Percentiles rank a stretch among this genome's conserved stretches.
These are phyloP conservation scores for Discoglossus pictus DNA, from an alignment of 2,797 vertebrate species.

Conservation along the genomic window DNA sequence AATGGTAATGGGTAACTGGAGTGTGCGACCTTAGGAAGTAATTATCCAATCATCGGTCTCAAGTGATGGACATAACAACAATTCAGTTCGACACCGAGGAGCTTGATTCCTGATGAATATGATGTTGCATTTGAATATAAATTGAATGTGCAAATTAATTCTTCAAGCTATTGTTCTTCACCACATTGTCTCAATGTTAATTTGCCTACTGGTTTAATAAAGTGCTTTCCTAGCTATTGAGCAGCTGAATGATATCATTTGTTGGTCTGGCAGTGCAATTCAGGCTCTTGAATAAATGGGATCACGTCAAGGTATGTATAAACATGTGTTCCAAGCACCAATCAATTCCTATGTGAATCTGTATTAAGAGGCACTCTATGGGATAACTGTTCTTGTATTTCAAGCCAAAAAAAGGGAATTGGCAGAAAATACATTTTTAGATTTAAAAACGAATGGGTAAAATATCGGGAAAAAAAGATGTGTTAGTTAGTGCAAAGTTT, in stretches of 20 bases:
- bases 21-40: background rate
- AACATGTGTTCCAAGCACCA: constrained; percentile 36
- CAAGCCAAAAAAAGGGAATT: too few species aligned
- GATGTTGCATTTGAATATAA: constrained; percentile 43
- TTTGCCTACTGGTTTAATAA: constrained; percentile 29
- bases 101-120: constrained; percentile 20
- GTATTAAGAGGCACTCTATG: background rate
- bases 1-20: too few species aligned
- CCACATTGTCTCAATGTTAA: constrained; percentile 41
- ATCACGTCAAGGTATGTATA: constrained; percentile 33
- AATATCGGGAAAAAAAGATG: too few species aligned
- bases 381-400: too few species aligned
- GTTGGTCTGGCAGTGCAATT: constrained; percentile 41
- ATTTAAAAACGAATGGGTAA: too few species aligned
- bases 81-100: constrained; percentile 28
- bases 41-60: background rate
- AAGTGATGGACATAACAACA: constrained; percentile 19
- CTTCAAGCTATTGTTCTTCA: constrained; percentile 17
- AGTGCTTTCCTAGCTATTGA: constrained; percentile 38
- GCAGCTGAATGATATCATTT: constrained; percentile 17
- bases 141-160: constrained; percentile 44
- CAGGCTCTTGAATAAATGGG: constrained; percentile 37
- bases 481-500: too few species aligned
- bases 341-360: constrained; percentile 28
- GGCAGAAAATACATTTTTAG: too few species aligned